Evolutionary conservation across 2,797 vertebrate species (phyloP).

Genomic region (Pipistrellus nathusii): DNA sequence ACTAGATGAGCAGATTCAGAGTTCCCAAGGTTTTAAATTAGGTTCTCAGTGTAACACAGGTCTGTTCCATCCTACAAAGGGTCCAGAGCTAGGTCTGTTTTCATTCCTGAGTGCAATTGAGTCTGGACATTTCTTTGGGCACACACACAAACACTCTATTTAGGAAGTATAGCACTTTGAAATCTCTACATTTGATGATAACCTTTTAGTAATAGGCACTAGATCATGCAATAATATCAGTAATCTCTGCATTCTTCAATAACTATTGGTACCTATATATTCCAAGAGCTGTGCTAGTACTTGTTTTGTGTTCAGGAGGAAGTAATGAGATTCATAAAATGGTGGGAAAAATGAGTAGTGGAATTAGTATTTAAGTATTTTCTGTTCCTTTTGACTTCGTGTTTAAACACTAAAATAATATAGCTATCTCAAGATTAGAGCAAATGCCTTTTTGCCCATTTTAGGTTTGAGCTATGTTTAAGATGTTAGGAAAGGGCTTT

Average conservation of each 20-base stretch:
- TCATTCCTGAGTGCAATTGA: slow-evolving; percentile 7
- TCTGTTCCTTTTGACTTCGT: not conserved
- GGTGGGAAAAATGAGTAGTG: not conserved
- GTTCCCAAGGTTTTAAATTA: slow-evolving; percentile 1
- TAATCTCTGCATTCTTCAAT: not conserved
- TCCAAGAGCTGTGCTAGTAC: not conserved
- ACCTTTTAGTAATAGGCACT: not conserved
- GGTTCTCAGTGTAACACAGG: not conserved
- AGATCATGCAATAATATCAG: not conserved
- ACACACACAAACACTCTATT: not conserved
- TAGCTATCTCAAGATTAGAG: not conserved
- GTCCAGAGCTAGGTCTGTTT: not conserved
- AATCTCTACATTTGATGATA: not conserved
- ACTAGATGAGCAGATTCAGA: slow-evolving; percentile 9
- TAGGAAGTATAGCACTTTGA: slow-evolving; percentile 5
- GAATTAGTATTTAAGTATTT: slow-evolving; percentile 29
- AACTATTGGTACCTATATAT: not conserved
- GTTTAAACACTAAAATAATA: not conserved
- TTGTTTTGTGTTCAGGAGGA: not conserved
- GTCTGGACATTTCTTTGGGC: slow-evolving; percentile 37
- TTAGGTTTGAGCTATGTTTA: not conserved
- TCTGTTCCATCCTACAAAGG: not conserved
- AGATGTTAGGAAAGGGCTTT: slow-evolving; percentile 44
- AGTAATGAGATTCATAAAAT: slow-evolving; percentile 4
- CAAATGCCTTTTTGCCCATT: not conserved